Conservation (phyloP, 2,888 invertebrate species). For the Geotrupes spiniger region DNA sequence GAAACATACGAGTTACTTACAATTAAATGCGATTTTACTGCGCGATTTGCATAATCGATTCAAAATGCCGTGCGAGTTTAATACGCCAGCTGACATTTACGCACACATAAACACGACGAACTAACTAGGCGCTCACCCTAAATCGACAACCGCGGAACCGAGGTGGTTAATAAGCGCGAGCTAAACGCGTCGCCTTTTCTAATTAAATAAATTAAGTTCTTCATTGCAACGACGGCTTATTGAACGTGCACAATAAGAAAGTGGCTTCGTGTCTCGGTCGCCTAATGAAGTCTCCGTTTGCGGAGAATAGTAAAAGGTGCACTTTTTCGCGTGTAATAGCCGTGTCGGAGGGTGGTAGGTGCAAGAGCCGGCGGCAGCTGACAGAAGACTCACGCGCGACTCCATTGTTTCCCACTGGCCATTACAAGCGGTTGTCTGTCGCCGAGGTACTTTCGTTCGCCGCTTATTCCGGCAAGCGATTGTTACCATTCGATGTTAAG, state of each 20-base stretch:
- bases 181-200: slow-evolving; percentile 4
- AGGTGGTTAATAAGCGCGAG: too few species aligned
- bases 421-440: slow-evolving; percentile 23
- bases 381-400: slow-evolving; percentile 15
- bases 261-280: slow-evolving; percentile 15
- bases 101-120: too few species aligned
- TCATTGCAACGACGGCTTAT: slow-evolving; percentile 24
- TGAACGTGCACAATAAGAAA: slow-evolving; percentile 27
- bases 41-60: too few species aligned
- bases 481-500: too few species aligned
- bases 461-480: slow-evolving; percentile 24
- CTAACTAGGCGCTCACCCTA: too few species aligned
- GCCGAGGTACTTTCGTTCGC: slow-evolving; percentile 19
- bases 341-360: slow-evolving; percentile 15
- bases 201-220: slow-evolving; percentile 17
- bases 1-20: too few species aligned
- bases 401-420: slow-evolving; percentile 20
- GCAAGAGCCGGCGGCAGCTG: slow-evolving; percentile 17
- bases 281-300: slow-evolving; percentile 18
- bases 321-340: slow-evolving; percentile 7
- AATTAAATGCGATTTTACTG: too few species aligned
- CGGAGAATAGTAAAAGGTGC: not conserved
- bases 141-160: too few species aligned
- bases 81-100: too few species aligned
- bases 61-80: too few species aligned